Base-by-base conservation (phyloP, 2,797 vertebrate species). In the Tachyglossus aculeatus region DNA sequence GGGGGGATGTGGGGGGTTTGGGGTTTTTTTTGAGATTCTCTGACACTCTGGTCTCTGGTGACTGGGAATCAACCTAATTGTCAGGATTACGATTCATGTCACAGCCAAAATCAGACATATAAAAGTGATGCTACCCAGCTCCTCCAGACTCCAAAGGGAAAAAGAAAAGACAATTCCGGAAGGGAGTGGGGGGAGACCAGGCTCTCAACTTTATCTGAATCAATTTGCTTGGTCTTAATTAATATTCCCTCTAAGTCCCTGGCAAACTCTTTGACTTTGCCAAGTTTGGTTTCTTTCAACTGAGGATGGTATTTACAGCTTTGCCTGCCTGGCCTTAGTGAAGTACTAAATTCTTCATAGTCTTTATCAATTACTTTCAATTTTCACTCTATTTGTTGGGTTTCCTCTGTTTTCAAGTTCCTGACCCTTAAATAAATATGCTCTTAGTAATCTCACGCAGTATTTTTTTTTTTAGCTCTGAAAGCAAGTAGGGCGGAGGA, bases 361-460 rank as follows among this genome's bases (percentile, higher is more conserved):
- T 43, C 50, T 80, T 74, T 82, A 81, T 67, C 74, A 76, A 21
- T 51, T 34, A 57, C 62, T 73, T 81, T 67, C 29, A 27, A 37
- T 77, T 77, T 71, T 53, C 61, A 74, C 60, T 64, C 34, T 39
- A 56, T 80, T 86, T 71, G 75, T 79, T 15, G 22, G 85, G 81
- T 67, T 81, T 68, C 16, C 67, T 79, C 64, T 57, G 71, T 74
- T 74, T 88, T 85, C 52, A 29, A 43, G 32, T 73, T 76, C 54
- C 74, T 59, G 71, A 84, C 75, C 79, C 71, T 56, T 74, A 74
- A 52, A 77, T 38, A 82, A 84, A 77, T 37, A 62, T 31, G 51
- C 67, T 67, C 72, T 64, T 68, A 21, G 19, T 63, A 67, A 74
- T 67, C 71, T 68, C 3, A 0, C 56, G 75, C 56, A 57, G 40